A percentile compares a stretch with the other conserved stretches of the same genome.
Conservation (phyloP, 2,113 vertebrate genomes). For the Chlorodrepanis virens region DNA sequence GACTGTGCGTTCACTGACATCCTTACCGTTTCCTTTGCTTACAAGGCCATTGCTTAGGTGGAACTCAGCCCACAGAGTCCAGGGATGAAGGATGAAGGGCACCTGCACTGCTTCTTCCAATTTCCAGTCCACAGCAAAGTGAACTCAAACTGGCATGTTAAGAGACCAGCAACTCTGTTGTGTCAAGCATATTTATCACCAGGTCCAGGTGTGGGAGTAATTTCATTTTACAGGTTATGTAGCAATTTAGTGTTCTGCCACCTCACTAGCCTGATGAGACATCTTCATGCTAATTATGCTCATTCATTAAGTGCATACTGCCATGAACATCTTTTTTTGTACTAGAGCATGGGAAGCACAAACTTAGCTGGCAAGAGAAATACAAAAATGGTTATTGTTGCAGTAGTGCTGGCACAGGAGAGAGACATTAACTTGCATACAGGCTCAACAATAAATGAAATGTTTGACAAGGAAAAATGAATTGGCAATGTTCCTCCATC, state of each 20-base stretch:
- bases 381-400: constrained; percentile 30
- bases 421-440: constrained; percentile 67
- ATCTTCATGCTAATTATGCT: constrained; percentile 68
- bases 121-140: background rate
- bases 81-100: background rate
- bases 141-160: background rate
- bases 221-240: background rate
- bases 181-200: background rate
- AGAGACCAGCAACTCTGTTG: background rate
- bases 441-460: constrained; percentile 73
- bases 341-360: constrained; percentile 50
- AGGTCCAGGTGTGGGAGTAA: constrained; percentile 1
- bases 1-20: background rate
- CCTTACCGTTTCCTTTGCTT: background rate
- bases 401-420: constrained; percentile 46
- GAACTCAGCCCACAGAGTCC: background rate
- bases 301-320: constrained; percentile 50
- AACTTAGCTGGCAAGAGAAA: constrained; percentile 52
- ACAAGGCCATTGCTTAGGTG: background rate
- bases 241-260: constrained; percentile 43
- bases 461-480: constrained; percentile 73
- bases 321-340: background rate
- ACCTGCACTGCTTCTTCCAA: background rate
- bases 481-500: constrained; percentile 61
- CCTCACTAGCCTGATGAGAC: constrained; percentile 51